phyloP scores from a whole-genome alignment of 2,113 vertebrate genomes.

The Lepidothrix coronata region DNA sequence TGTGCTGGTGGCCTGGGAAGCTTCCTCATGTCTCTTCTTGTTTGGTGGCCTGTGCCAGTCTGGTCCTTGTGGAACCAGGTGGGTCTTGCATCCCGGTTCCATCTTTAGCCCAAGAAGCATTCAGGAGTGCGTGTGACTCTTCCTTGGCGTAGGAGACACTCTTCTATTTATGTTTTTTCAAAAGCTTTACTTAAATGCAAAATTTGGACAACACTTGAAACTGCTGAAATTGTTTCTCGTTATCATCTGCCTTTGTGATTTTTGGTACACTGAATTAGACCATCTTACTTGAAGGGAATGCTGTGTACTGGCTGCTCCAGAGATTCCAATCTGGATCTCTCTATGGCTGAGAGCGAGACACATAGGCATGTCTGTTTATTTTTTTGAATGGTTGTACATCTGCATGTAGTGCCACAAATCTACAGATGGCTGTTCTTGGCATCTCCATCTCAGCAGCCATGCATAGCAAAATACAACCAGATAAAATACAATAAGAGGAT shows the following conservation, averaged over 20 bases:
- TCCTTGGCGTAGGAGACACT: neutral
- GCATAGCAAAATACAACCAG: neutral
- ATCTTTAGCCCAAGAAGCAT: neutral
- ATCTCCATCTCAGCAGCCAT: neutral
- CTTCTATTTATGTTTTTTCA: neutral
- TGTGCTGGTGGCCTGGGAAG: neutral
- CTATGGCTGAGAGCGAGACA: neutral
- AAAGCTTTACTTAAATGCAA: neutral
- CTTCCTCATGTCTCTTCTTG: neutral
- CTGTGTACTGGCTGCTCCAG: neutral
- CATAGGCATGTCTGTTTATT: neutral
- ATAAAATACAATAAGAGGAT: neutral
- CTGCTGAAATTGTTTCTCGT: neutral
- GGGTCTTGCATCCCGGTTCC: fast-evolving
- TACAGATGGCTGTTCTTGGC: neutral
- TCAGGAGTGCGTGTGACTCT: neutral
- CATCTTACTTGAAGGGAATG: neutral
- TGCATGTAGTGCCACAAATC: neutral
- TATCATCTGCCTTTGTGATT: neutral
- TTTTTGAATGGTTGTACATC: neutral
- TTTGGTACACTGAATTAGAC: neutral
- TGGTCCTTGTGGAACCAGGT: neutral
- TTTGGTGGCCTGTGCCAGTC: neutral
- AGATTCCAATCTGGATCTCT: neutral
- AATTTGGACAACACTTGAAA: neutral